Evolutionary conservation across 2,888 invertebrate species (phyloP), one percentile per base, ranked within the genome.

Genomic region (Conistra vaccinii): DNA sequence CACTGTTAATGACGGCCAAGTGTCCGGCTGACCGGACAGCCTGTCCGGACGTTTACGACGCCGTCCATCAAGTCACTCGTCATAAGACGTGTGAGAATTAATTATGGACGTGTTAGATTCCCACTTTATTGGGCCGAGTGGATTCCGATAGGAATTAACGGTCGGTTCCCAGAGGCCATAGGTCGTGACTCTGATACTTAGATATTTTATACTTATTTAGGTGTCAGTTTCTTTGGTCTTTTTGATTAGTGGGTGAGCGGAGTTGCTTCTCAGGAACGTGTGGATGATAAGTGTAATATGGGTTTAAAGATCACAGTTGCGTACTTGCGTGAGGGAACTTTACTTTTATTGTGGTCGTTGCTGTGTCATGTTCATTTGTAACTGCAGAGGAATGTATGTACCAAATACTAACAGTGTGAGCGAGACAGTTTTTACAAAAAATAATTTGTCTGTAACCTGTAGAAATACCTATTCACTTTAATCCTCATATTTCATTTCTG

Each of bases 61-160:
- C 83, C 83, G 79, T 85, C 81, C 85, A 87, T 90, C 88, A 86
- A 73, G 83, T 69, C 80, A 76, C 73, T 78, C 79, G 73, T 85
- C 77, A 85, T 88, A 85, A 87, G 78, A 89, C 75, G 87, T 90
- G 91, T 91, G 91, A 90, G 91, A 91, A 89, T 88, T 91, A 87
- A 91, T 91, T 91, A 90, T 85, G 81, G 82, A 86, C 81, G 76
- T 85, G 86, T 87, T 85, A 87, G 89, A 90, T 86, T 85, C 84
- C 71, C 72, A 67, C 61, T 76, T 69, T 77, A 77, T 88, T 82
- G 85, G 83, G 39, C 72, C 51, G 60, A 63, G 68, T 80, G 78
- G 81, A 88, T 88, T 88, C 87, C 87, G 74, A 85, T 85, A 80
- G 77, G 89, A 81, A 85, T 88, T 84, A 87, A 66, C 72, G 69